Base-by-base conservation (phyloP, 2,797 vertebrate species). In the Eurystomus glaucurus region DNA sequence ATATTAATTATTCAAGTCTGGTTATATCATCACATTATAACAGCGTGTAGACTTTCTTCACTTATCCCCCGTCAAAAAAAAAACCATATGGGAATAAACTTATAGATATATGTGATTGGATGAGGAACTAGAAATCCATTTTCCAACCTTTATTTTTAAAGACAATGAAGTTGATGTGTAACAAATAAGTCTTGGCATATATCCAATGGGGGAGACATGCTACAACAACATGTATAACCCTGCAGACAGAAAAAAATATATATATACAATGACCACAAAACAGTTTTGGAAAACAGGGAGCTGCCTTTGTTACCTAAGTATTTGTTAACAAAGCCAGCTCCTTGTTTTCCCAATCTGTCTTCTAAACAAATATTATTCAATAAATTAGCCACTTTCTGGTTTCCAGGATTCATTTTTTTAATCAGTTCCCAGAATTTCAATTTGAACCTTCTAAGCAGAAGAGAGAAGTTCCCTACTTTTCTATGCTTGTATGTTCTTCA, bases 1-100 rank as follows among this genome's bases (percentile, higher is more conserved):
- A 35, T 60, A 91, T 95, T 95, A 96, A 84, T 88, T 97, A 84
- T 96, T 88, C 37, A 96, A 46, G 75, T 86, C 86, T 95, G 10
- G n/a, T 81, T 70, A 71, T 91, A 50, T 29, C 18, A 52, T 46
- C 1, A 1, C 84, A 28, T 82, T 76, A 46, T 43, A 95, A 46
- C 26, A 58, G 10, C 55, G 80, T 45, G 61, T 18, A 83, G 77
- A 74, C 48, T 65, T 91, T 95, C 22, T 46, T 88, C 58, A 88
- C 43, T 54, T 62, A 62, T 23, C 18, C 14, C 14, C 14, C 50
- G 41, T 83, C 48, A 83, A 46, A 57, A 48, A 60, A 52, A n/a
- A 72, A 7, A 25, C 11, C 14, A 8, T 25, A 3, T 52, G 25
- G 15, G 52, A 86, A 78, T 89, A 79, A 78, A 7, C 8, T 60